Base-by-base conservation (phyloP, 2,797 vertebrate species). In the Pterois miles region DNA sequence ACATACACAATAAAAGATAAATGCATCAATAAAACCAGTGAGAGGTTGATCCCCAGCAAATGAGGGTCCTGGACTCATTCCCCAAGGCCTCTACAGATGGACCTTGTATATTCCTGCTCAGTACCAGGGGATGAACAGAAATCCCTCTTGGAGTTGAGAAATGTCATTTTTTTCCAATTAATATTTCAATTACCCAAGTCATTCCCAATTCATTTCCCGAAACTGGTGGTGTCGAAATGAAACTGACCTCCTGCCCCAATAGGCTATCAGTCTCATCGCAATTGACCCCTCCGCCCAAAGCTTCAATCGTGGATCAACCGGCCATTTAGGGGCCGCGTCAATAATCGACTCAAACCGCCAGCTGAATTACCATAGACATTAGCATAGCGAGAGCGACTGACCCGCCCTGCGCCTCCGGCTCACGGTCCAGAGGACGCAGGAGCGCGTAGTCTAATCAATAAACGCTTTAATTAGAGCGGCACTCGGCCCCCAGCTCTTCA, bases 371-470 rank as follows among this genome's bases (percentile, higher is more conserved):
- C 88, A 91, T 93, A 89, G 8, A 31, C 82, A 94, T 94, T 93
- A 94, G 85, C 93, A 94, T 93, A 92, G 86, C 80, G 81, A 90
- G 82, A 83, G 74, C 34, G 84, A 81, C 48, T 68, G 87, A 87
- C 80, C 88, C 65, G 48, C 84, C 82, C 80, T 9, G 76, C 13
- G 83, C 79, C 87, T 88, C 82, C 8, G 65, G 85, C 85, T 87
- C 86, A 90, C 76, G 79, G 84, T 92, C 88, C 86, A 87, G 52
- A 81, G 83, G 74, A 85, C 81, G 58, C 89, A 88, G 90, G 64
- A 86, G 91, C 78, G 64, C 70, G 76, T 67, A 57, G 89, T 85
- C 90, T 80, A 92, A 95, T 95, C 95, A 95, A 95, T 96, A 93
- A 90, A 82, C 66, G 74, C 91, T 94, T 95, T 94, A 93, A 94